Base-by-base conservation (phyloP, 2,797 vertebrate species). In the Pantherophis alleghaniensis region DNA sequence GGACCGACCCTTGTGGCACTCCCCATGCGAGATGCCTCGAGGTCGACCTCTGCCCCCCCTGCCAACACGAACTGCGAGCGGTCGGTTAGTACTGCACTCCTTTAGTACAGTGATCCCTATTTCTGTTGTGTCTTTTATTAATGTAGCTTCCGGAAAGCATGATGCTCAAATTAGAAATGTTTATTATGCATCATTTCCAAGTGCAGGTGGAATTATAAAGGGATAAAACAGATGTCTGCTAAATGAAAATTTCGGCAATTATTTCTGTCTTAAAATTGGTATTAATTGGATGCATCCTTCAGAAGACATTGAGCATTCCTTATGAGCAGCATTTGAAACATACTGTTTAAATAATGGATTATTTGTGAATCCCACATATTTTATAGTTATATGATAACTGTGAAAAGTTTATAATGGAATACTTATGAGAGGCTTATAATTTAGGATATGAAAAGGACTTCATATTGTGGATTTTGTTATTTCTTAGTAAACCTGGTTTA, bases 201-300 rank as follows among this genome's bases (percentile, higher is more conserved):
- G 63, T 47, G 51, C 88, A 91, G 90, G 57, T 92, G 93, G 86
- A 0, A 56, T 37, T 91, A 55, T 24, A 91, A 63, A 37, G 63
- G 9, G 6, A 56, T 95, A 74, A 91, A 28, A n/a, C 89, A 92
- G 86, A 92, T 92, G 93, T 32, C 91, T 92, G 89, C 0, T 66
- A 94, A 79, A 88, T 95, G 93, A 74, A 94, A 57, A 61, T n/a
- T 1, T 79, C 63, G 9, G 55, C 3, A 86, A 59, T 26, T 92
- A 1, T 2, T 92, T 92, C 91, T 94, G 91, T 92, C 88, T 83
- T 69, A 94, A 83, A 86, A 51, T 93, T 10, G 28, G 16, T 32
- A 56, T 91, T 88, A 91, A 91, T 86, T 93, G 90, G 92, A 61
- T 91, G 24, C 24, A 37, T 88, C 37, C 61, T 91, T 88, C 57